A percentile compares a stretch with the other conserved stretches of the same genome.
Conservation (phyloP, 2,888 invertebrate species). For the Torymus tubicola region DNA sequence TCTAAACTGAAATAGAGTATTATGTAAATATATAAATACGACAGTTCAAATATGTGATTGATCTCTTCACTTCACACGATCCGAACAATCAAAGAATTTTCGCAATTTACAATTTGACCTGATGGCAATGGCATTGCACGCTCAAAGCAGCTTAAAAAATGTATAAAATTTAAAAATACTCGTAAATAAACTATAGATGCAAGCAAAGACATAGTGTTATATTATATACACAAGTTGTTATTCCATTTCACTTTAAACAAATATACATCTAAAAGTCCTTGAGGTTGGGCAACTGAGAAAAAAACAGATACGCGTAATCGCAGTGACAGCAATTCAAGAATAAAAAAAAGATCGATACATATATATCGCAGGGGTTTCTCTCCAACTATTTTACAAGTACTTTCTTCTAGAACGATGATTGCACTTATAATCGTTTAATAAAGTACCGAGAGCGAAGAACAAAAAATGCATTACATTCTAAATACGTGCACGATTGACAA, state of each 20-base stretch:
- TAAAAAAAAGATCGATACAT: background rate
- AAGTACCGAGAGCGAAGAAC: slow-evolving; percentile 25
- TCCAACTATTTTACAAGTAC: slow-evolving; percentile 57
- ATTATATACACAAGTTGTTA: slow-evolving; percentile 43
- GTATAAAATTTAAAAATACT: slow-evolving; percentile 39
- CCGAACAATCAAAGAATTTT: background rate
- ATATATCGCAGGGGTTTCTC: slow-evolving; percentile 23
- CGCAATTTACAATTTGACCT: background rate
- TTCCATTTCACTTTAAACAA: slow-evolving; percentile 43
- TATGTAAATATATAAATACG: slow-evolving; percentile 25
- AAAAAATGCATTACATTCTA: slow-evolving; percentile 40
- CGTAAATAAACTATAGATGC: slow-evolving; percentile 26
- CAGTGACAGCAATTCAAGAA: too few species aligned
- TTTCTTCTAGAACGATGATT: slow-evolving; percentile 50
- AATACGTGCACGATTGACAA: slow-evolving; percentile 44
- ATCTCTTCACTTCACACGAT: too few species aligned
- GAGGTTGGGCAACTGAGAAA: slow-evolving; percentile 29
- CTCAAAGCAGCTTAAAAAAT: slow-evolving; percentile 7
- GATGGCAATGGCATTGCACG: too few species aligned
- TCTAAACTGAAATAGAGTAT: too few species aligned
- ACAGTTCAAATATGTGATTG: background rate
- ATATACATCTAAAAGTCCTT: slow-evolving; percentile 51
- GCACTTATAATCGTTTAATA: slow-evolving; percentile 34
- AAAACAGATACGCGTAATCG: too few species aligned
- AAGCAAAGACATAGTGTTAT: background rate